Evolutionary conservation across 1,140 invertebrate genomes (phyloP).

Genomic region (Meloidogyne floridensis): DNA sequence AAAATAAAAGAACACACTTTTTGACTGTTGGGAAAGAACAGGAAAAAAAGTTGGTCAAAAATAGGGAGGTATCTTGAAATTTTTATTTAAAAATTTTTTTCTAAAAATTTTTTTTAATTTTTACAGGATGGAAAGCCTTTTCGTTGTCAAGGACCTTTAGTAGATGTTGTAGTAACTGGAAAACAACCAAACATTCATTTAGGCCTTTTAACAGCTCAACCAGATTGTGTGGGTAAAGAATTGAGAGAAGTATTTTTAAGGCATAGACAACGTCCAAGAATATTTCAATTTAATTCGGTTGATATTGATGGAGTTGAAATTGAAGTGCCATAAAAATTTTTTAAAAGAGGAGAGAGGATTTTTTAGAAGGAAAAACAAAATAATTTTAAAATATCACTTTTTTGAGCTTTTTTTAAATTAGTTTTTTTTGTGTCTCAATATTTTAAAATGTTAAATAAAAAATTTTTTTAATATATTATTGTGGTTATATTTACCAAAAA

Average conservation of each 20-base stretch:
- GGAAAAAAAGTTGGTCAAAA: too few relatives aligned
- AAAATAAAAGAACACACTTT: too few relatives aligned
- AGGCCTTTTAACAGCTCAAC: slow-evolving; percentile 19
- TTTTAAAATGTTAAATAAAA: not conserved
- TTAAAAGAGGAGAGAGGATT: too few relatives aligned
- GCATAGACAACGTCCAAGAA: slow-evolving; percentile 53
- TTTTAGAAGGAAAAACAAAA: not conserved
- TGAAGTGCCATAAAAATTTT: slow-evolving; percentile 33
- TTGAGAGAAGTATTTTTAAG: slow-evolving; percentile 47
- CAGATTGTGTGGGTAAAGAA: slow-evolving; percentile 36
- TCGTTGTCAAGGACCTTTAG: slow-evolving; percentile 14
- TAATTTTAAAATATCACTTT: not conserved
- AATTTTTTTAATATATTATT: not conserved
- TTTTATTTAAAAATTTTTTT: not conserved
- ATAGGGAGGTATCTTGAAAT: too few relatives aligned
- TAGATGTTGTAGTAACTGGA: slow-evolving; percentile 14
- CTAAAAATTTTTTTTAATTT: not conserved
- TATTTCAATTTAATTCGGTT: slow-evolving; percentile 56
- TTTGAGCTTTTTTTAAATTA: not conserved
- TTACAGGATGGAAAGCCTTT: slow-evolving; percentile 9
- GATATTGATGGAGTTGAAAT: slow-evolving; percentile 46
- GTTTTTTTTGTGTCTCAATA: not conserved
- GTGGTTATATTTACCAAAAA: too few relatives aligned
- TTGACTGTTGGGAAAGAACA: too few relatives aligned
- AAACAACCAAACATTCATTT: slow-evolving; percentile 21